Evolutionary conservation across 2,113 vertebrate genomes (phyloP).

Genomic region (Anolis carolinensis): DNA sequence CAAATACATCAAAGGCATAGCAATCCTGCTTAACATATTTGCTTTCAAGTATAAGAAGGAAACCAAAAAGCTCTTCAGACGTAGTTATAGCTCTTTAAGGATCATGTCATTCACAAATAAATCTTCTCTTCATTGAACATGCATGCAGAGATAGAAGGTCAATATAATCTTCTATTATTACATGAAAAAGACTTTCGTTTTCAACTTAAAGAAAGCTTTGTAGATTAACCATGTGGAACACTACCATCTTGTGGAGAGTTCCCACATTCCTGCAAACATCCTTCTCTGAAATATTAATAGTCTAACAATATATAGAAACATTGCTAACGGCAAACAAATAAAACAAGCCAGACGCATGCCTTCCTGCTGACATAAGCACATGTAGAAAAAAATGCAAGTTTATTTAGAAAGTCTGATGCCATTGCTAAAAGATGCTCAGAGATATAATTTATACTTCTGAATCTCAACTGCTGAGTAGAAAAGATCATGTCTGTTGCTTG

Average conservation of each 20-base stretch:
- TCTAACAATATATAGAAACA: neutral
- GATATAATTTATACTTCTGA: too few relatives aligned
- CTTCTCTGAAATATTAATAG: neutral
- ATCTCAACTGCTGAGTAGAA: too few relatives aligned
- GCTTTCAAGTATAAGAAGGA: neutral
- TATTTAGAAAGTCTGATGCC: too few relatives aligned
- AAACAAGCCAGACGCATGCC: neutral
- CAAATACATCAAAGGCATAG: constrained; percentile 16
- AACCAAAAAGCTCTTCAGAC: constrained; percentile 17
- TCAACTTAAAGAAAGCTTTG: neutral
- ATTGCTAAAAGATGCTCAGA: too few relatives aligned
- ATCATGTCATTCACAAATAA: constrained; percentile 35
- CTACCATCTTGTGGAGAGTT: neutral
- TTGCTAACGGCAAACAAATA: neutral
- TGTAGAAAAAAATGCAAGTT: too few relatives aligned
- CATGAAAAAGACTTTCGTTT: constrained; percentile 31
- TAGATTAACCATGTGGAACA: neutral
- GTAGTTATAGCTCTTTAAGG: constrained; percentile 18
- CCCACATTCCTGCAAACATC: neutral
- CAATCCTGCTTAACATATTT: constrained; percentile 10
- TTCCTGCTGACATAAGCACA: neutral
- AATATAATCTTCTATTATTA: constrained; percentile 51
- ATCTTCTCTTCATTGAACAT: constrained; percentile 44
- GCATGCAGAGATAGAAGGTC: constrained; percentile 38
- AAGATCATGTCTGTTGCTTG: too few relatives aligned